Evolutionary conservation across 2,888 invertebrate species (phyloP), one percentile per base, ranked within the genome.

Genomic region (Unio pictorum): DNA sequence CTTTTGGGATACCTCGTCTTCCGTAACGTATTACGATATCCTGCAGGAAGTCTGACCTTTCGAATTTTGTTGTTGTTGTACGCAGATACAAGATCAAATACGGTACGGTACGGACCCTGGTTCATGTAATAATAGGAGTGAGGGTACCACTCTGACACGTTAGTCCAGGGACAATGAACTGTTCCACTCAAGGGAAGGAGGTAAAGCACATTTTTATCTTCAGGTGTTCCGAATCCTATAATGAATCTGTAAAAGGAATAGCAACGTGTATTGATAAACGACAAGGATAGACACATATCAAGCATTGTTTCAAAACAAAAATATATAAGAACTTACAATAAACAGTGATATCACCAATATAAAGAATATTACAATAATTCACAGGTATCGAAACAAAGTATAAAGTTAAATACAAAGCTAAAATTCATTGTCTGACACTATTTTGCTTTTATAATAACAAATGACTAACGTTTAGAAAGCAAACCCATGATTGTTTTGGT

Each of bases 81-180:
- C n/a, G 75, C 77, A 15, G 57, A n/a, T 45, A 77, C 71, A 0
- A 82, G 63, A 8, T 78, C 77, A 8, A 62, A 62, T 0, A 75
- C 69, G 3, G 79, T 78, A 1, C 56, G 34, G 68, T 68, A 82
- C 1, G 82, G 82, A 28, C 82, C 81, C 60, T 82, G 82, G 63
- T 82, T 82, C 17, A 82, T 45, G 64, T 81, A 82, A 58, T 75
- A 81, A 28, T 76, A 78, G 60, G 79, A 76, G 62, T 76, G 76
- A 8, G 79, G 64, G 57, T 73, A 78, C 82, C 82, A 82, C 8
- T 72, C 66, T 0, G 78, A 76, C 20, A 55, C 56, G 59, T 82
- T 76, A 56, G 73, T 75, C 7, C 81, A 80, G 3, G 80, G 75
- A 62, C 75, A 76, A 58, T 79, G 75, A 0, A 82, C 71, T 6